phyloP scores from a whole-genome alignment of 1,140 invertebrate species.

The Adoxophyes honmai region DNA sequence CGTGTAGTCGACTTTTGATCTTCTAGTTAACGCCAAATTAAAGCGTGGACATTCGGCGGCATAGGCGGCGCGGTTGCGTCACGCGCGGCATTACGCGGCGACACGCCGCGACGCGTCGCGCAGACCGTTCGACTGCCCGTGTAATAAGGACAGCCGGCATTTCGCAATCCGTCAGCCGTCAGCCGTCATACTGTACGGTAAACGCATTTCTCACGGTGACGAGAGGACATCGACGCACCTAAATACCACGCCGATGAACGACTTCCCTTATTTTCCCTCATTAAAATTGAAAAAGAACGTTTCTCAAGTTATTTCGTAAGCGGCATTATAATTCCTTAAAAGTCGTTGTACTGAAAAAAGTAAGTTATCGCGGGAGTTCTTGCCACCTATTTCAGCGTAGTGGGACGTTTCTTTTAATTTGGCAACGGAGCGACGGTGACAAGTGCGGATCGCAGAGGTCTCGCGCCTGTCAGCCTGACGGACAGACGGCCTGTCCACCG shows the following conservation, averaged over 20 bases:
- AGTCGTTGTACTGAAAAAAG: slow-evolving; percentile 26
- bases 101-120: slow-evolving; percentile 25
- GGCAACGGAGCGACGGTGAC: slow-evolving; percentile 51
- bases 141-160: slow-evolving; percentile 27
- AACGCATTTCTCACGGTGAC: slow-evolving; percentile 35
- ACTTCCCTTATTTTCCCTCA: slow-evolving; percentile 42
- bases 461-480: slow-evolving; percentile 51
- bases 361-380: slow-evolving; percentile 28
- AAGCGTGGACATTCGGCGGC: slow-evolving; percentile 20
- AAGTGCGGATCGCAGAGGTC: slow-evolving; percentile 48
- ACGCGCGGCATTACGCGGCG: slow-evolving; percentile 24
- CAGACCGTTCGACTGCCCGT: slow-evolving; percentile 20
- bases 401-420: slow-evolving; percentile 61
- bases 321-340: slow-evolving; percentile 35
- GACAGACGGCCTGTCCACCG: slow-evolving; percentile 48
- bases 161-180: slow-evolving; percentile 36
- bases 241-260: slow-evolving; percentile 35
- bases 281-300: slow-evolving; percentile 39
- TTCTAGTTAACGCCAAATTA: slow-evolving; percentile 49
- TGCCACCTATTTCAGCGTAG: slow-evolving; percentile 46
- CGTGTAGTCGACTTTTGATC: slow-evolving; percentile 47
- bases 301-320: slow-evolving; percentile 33
- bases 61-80: slow-evolving; percentile 29
- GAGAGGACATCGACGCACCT: slow-evolving; percentile 37
- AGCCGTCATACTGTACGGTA: slow-evolving; percentile 30